Evolutionary conservation across 2,113 vertebrate species (phyloP).

Genomic region (Camelus dromedarius): DNA sequence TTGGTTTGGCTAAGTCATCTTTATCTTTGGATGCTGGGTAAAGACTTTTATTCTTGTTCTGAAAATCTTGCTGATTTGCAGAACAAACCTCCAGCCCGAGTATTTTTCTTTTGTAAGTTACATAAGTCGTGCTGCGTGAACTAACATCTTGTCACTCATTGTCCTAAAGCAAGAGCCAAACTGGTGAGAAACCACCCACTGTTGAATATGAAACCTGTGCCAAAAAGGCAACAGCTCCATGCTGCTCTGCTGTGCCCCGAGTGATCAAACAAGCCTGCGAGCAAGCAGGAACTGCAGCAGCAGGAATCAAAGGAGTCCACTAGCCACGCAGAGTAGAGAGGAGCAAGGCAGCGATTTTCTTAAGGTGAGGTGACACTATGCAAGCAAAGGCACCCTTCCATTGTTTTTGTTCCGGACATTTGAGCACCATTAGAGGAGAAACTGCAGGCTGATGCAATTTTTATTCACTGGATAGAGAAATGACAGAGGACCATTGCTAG

Average conservation of each 20-base stretch:
- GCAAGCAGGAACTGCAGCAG: conserved; percentile 66
- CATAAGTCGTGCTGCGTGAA: conserved; percentile 67
- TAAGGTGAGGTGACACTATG: conserved; percentile 13
- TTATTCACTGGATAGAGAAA: not conserved
- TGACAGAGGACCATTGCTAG: not conserved
- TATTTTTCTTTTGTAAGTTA: conserved; percentile 66
- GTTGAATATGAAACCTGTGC: conserved; percentile 60
- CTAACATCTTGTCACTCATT: conserved; percentile 75
- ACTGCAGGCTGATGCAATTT: not conserved
- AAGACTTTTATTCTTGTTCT: conserved; percentile 52
- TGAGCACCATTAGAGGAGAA: not conserved
- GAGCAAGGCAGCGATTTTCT: not conserved
- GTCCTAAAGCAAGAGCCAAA: conserved; percentile 72
- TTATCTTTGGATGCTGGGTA: conserved; percentile 22
- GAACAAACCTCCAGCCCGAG: conserved; percentile 41
- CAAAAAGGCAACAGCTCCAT: conserved; percentile 58
- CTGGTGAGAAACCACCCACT: conserved; percentile 72
- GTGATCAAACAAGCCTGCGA: conserved; percentile 64
- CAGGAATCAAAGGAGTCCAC: conserved; percentile 36
- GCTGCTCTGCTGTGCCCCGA: conserved; percentile 8
- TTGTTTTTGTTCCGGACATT: not conserved
- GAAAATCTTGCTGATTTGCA: conserved; percentile 73
- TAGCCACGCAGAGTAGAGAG: not conserved
- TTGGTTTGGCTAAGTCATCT: conserved; percentile 29
- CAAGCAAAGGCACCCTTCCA: conserved; percentile 25